phyloP scores from a whole-genome alignment of 2,113 vertebrate species.

The Grammomys dolichurus region DNA sequence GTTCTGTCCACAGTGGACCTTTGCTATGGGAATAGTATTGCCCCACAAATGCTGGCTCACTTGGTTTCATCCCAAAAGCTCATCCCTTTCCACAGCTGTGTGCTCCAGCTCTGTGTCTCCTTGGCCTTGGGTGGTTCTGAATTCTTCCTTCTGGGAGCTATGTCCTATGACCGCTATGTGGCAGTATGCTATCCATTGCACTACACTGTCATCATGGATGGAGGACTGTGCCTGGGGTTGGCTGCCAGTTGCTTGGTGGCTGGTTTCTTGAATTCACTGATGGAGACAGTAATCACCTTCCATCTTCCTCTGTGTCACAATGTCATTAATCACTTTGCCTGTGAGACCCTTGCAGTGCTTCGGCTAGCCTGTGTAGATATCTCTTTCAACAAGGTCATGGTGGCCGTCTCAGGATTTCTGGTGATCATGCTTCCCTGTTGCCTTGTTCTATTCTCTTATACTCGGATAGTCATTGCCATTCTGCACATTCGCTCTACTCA shows the following conservation, averaged over 20 bases:
- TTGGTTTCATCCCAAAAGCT: constrained; percentile 60
- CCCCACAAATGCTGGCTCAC: constrained; percentile 70
- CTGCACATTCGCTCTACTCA: constrained; percentile 42
- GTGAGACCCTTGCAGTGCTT: constrained; percentile 72
- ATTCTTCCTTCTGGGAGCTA: constrained; percentile 77
- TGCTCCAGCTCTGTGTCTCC: constrained; percentile 56
- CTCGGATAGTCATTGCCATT: constrained; percentile 43
- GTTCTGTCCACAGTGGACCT: constrained; percentile 76
- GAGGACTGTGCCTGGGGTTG: constrained; percentile 61
- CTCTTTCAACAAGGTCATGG: constrained; percentile 71
- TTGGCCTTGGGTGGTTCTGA: constrained; percentile 67
- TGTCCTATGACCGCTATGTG: constrained; percentile 74
- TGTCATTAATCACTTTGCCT: constrained; percentile 72
- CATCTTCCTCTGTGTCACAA: constrained; percentile 67
- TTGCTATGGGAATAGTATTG: constrained; percentile 58
- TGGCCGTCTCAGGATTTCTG: constrained; percentile 71
- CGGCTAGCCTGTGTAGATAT: constrained; percentile 71
- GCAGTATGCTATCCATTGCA: constrained; percentile 56
- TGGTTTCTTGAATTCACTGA: constrained; percentile 71
- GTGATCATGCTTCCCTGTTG: constrained; percentile 69
- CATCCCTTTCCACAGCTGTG: constrained; percentile 65
- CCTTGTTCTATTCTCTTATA: constrained; percentile 72
- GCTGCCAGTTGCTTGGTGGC: constrained; percentile 46
- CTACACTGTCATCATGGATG: constrained; percentile 64
- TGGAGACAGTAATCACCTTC: constrained; percentile 76